Evolutionary conservation across 2,113 vertebrate species (phyloP).

Genomic region (Phylloscopus trochilus): DNA sequence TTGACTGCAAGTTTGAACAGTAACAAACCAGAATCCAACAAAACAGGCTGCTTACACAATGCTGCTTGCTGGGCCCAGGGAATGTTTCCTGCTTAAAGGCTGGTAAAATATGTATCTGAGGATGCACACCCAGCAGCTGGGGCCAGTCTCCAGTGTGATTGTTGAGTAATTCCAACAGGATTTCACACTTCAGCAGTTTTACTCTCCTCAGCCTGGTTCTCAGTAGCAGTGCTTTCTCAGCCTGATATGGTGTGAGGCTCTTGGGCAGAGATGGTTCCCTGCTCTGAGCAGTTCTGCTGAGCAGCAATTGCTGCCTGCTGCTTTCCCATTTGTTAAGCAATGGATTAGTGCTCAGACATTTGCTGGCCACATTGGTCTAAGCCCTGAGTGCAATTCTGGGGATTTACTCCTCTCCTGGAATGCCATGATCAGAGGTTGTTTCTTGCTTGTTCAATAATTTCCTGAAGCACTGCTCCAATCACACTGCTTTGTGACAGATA

Average conservation of each 20-base stretch:
- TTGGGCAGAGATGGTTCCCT: not conserved
- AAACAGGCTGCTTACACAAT: not conserved
- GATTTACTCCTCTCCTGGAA: constrained; percentile 16
- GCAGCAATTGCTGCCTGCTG: constrained; percentile 4
- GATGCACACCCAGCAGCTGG: not conserved
- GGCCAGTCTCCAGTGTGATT: not conserved
- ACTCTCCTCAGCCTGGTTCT: not conserved
- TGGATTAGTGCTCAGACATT: constrained; percentile 26
- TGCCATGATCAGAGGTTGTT: not conserved
- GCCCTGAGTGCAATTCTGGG: not conserved
- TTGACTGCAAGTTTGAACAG: not conserved
- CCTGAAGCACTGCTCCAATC: not conserved
- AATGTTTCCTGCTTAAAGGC: not conserved
- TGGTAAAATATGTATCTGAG: constrained; percentile 6
- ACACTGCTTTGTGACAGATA: not conserved
- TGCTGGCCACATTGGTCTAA: not conserved
- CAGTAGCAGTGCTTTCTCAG: not conserved
- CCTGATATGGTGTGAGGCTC: not conserved
- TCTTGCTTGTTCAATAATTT: constrained; percentile 6
- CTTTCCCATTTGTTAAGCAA: constrained; percentile 41
- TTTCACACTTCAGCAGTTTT: not conserved
- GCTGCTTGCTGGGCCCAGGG: not conserved
- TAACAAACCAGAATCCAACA: not conserved
- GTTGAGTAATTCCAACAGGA: constrained; percentile 27
- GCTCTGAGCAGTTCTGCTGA: not conserved